These are phyloP conservation scores for Tipula helvola DNA, from an alignment of 2,888 invertebrate genomes.

Conservation along the genomic window DNA sequence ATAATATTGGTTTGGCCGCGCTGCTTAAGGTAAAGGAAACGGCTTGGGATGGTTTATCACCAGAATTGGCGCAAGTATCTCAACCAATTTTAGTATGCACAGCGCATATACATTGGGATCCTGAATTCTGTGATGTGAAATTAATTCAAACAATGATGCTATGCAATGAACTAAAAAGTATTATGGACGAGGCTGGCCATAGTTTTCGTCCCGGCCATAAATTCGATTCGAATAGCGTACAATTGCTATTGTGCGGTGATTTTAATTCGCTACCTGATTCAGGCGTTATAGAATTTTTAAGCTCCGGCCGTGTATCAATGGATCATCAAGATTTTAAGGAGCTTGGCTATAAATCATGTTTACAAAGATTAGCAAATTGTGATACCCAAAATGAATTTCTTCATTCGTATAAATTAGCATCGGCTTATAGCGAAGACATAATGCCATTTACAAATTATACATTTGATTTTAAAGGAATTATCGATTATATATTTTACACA, in stretches of 20 bases:
- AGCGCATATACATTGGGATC: slow-evolving; percentile 99
- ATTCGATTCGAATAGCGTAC: slow-evolving; percentile 67
- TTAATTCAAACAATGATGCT: slow-evolving; percentile 99
- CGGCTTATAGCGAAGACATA: slow-evolving; percentile 88
- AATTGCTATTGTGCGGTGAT: slow-evolving; percentile 91
- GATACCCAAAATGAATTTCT: slow-evolving; percentile 80
- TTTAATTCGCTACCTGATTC: slow-evolving; percentile 98
- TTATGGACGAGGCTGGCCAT: slow-evolving; percentile 75
- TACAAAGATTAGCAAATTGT: slow-evolving; percentile 79
- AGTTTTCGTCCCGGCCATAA: slow-evolving; percentile 61
- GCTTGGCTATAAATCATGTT: slow-evolving; percentile 79
- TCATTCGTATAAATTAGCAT: slow-evolving; percentile 91
- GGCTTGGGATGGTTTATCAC: slow-evolving; percentile 79
- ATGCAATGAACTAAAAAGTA: slow-evolving; percentile 81
- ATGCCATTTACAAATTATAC: slow-evolving; percentile 99
- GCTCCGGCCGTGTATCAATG: slow-evolving; percentile 75
- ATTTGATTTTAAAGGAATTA: slow-evolving; percentile 98
- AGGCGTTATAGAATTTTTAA: slow-evolving; percentile 92
- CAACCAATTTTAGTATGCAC: slow-evolving; percentile 92
- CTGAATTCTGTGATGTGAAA: slow-evolving; percentile 98
- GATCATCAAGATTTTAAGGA: slow-evolving; percentile 96
- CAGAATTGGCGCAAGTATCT: slow-evolving; percentile 61
- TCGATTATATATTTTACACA: slow-evolving; percentile 98
- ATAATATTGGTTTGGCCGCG: slow-evolving; percentile 96
- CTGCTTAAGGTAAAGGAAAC: slow-evolving; percentile 88